Percentiles rank a stretch among this genome's conserved stretches.
Conservation (phyloP, 2,888 invertebrate genomes). For the Artemia sp. region DNA sequence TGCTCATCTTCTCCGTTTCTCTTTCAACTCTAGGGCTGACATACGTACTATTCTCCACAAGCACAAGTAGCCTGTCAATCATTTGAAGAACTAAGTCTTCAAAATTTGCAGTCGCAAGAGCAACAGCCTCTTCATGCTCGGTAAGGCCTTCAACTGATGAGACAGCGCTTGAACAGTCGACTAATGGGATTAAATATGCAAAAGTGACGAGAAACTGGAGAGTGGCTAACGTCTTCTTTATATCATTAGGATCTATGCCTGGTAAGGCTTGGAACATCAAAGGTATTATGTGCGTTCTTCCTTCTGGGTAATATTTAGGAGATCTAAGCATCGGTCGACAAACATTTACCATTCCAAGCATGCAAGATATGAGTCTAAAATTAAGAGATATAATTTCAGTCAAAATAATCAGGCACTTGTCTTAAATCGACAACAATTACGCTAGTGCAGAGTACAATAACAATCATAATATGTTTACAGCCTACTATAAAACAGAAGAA, state of each 20-base stretch:
- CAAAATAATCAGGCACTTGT: too few species aligned
- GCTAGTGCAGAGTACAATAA: too few species aligned
- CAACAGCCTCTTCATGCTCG: slow-evolving; percentile 52
- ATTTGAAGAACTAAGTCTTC: slow-evolving; percentile 77
- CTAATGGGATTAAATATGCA: slow-evolving; percentile 57
- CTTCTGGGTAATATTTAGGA: slow-evolving; percentile 29
- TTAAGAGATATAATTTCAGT: neutral
- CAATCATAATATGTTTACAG: neutral
- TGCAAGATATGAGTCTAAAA: slow-evolving; percentile 30
- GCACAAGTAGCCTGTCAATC: slow-evolving; percentile 51
- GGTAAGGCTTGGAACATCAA: slow-evolving; percentile 61
- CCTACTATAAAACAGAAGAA: too few species aligned
- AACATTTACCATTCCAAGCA: slow-evolving; percentile 51
- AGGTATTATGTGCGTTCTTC: slow-evolving; percentile 51
- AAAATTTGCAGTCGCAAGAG: slow-evolving; percentile 64
- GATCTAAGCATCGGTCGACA: slow-evolving; percentile 45
- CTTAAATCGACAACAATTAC: too few species aligned
- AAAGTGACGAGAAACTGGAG: slow-evolving; percentile 60
- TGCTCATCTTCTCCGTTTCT: slow-evolving; percentile 40
- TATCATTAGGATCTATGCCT: slow-evolving; percentile 77
- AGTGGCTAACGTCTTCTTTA: slow-evolving; percentile 52
- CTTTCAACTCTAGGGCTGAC: slow-evolving; percentile 50
- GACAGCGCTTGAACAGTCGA: slow-evolving; percentile 63
- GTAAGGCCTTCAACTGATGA: slow-evolving; percentile 49
- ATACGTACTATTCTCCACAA: slow-evolving; percentile 49